A percentile compares a stretch with the other conserved stretches of the same genome.
Evolutionary conservation across 2,888 invertebrate species (phyloP).

Genomic region (Harmothoe impar): DNA sequence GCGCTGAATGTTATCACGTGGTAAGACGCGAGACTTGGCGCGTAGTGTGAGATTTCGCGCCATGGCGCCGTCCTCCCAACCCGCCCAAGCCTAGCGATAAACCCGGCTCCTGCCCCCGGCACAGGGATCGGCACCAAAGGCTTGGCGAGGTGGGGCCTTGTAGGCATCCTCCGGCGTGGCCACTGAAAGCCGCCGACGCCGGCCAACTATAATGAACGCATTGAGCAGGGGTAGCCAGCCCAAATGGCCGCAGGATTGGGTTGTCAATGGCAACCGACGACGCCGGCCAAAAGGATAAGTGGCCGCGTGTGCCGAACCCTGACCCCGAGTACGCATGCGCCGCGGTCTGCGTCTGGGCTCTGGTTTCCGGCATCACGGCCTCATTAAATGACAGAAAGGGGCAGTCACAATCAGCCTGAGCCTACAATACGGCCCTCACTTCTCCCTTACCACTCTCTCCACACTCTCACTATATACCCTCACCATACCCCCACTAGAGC

Average conservation of each 20-base stretch:
- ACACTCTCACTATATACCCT: not conserved
- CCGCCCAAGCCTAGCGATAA: not conserved
- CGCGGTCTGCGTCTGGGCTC: not conserved
- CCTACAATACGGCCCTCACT: not conserved
- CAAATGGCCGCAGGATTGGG: slow-evolving; percentile 39
- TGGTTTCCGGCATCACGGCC: not conserved
- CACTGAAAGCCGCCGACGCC: not conserved
- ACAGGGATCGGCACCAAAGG: not conserved
- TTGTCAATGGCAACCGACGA: slow-evolving; percentile 39
- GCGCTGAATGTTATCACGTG: slow-evolving; percentile 27
- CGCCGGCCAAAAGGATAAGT: slow-evolving; percentile 18
- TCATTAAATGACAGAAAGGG: not conserved
- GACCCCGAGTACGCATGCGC: slow-evolving; percentile 25
- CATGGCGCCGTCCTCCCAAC: not conserved
- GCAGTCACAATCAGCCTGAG: not conserved
- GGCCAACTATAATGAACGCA: not conserved
- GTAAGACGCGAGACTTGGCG: not conserved
- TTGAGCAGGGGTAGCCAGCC: not conserved
- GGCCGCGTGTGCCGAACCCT: not conserved
- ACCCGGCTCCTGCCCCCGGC: not conserved
- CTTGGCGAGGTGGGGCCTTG: not conserved
- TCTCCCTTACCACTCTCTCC: not conserved
- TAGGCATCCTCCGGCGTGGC: not conserved
- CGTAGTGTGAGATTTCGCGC: not conserved
- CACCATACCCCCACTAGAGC: not conserved